These are phyloP conservation scores for Percina caprodes DNA, from an alignment of 2,113 vertebrate species.

Conservation along the genomic window DNA sequence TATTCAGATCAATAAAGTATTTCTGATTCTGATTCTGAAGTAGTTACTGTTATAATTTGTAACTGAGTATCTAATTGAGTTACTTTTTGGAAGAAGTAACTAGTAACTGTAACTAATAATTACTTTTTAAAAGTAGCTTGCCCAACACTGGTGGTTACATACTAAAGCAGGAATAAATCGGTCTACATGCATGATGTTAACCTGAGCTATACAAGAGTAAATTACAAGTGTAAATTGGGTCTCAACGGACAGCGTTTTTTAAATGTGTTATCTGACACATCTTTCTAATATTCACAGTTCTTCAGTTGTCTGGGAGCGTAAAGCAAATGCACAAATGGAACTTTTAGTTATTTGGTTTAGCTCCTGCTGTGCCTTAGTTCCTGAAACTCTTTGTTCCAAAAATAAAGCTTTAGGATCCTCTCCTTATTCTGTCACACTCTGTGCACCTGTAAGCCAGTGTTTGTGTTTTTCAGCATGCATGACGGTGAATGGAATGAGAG, in stretches of 20 bases:
- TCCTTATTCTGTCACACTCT: neutral
- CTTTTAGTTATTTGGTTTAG: neutral
- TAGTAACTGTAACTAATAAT: too few relatives aligned
- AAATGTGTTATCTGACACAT: neutral
- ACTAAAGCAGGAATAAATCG: neutral
- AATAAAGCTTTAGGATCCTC: neutral
- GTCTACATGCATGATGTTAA: neutral
- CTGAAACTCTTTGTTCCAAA: neutral
- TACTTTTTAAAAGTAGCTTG: too few relatives aligned
- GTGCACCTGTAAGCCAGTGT: neutral
- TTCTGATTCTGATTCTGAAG: too few relatives aligned
- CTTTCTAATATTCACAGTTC: neutral
- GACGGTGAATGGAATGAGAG: neutral
- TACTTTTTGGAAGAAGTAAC: too few relatives aligned
- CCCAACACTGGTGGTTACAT: neutral
- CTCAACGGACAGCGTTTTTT: neutral
- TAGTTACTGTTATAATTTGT: too few relatives aligned
- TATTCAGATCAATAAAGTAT: too few relatives aligned
- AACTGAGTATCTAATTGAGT: too few relatives aligned
- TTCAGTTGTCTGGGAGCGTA: neutral
- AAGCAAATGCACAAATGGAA: neutral
- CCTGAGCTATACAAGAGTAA: neutral
- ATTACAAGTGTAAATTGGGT: neutral
- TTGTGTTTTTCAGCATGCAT: constrained; percentile 6
- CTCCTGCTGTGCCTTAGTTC: neutral